Percentiles rank a stretch among this genome's conserved stretches.
phyloP scores from a whole-genome alignment of 2,113 vertebrate species.

The Eira barbara region DNA sequence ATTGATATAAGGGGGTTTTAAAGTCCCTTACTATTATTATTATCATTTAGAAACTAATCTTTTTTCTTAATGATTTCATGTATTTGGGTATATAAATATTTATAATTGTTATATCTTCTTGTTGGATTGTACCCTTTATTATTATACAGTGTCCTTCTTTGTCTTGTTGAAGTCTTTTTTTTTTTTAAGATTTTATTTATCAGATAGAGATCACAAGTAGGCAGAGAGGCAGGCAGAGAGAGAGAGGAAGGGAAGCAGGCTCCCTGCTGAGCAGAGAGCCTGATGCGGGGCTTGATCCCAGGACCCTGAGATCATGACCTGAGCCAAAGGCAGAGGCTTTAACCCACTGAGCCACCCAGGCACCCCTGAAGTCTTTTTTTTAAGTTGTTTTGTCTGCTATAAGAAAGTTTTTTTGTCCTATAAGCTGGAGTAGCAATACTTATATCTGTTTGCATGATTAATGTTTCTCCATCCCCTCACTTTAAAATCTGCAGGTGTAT shows the following conservation, averaged over 20 bases:
- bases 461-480: not conserved
- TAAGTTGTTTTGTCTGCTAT: not conserved
- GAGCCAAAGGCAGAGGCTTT: too few relatives aligned
- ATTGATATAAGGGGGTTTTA: not conserved
- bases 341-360: too few relatives aligned
- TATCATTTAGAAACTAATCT: not conserved
- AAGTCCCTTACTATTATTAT: not conserved
- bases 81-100: not conserved
- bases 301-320: too few relatives aligned
- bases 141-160: not conserved
- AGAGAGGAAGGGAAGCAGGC: too few relatives aligned
- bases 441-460: not conserved
- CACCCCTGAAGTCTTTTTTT: not conserved
- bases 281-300: too few relatives aligned
- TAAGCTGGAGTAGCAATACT: not conserved
- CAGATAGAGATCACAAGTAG: too few relatives aligned
- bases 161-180: not conserved
- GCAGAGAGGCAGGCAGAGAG: too few relatives aligned
- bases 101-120: not conserved
- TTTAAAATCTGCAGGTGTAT: not conserved
- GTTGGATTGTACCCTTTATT: not conserved
- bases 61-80: not conserved
- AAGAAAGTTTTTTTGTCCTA: not conserved
- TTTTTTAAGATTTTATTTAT: not conserved
- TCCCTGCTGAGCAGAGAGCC: too few relatives aligned